Conservation (phyloP, 2,888 invertebrate genomes). For the Lissonota sp. region DNA sequence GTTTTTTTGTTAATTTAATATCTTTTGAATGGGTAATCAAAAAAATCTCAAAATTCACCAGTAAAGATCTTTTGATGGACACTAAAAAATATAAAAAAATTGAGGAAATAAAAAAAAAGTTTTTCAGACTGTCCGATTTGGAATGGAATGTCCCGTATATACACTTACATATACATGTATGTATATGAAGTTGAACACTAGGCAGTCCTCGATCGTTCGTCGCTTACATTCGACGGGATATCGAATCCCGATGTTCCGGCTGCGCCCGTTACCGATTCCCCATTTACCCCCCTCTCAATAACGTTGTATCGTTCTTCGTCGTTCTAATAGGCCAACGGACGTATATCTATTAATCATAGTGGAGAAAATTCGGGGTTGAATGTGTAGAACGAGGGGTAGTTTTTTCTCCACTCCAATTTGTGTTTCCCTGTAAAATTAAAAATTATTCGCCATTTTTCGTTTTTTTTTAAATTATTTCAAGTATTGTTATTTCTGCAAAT, state of each 20-base stretch:
- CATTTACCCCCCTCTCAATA: neutral
- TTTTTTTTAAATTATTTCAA: neutral
- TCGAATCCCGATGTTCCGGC: conserved; percentile 19
- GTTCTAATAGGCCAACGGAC: conserved; percentile 31
- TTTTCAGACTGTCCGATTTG: too few species aligned
- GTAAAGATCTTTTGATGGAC: too few species aligned
- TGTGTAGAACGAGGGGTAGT: neutral
- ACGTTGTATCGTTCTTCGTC: conserved; percentile 40
- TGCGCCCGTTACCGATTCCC: neutral
- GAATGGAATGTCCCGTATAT: too few species aligned
- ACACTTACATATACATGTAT: too few species aligned
- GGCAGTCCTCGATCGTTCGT: conserved; percentile 10
- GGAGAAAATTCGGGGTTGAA: conserved; percentile 12
- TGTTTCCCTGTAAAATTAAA: conserved; percentile 11
- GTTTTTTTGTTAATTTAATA: too few species aligned
- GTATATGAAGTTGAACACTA: too few species aligned
- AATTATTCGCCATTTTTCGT: conserved; percentile 10
- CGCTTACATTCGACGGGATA: conserved; percentile 26
- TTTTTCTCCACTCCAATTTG: conserved; percentile 34
- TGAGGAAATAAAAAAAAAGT: too few species aligned
- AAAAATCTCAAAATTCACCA: too few species aligned
- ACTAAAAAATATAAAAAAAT: too few species aligned
- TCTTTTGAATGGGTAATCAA: too few species aligned
- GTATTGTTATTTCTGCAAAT: conserved; percentile 11
- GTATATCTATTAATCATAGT: conserved; percentile 46